Evolutionary conservation across 2,888 invertebrate species (phyloP).

Genomic region (Iselma pallidipennis): DNA sequence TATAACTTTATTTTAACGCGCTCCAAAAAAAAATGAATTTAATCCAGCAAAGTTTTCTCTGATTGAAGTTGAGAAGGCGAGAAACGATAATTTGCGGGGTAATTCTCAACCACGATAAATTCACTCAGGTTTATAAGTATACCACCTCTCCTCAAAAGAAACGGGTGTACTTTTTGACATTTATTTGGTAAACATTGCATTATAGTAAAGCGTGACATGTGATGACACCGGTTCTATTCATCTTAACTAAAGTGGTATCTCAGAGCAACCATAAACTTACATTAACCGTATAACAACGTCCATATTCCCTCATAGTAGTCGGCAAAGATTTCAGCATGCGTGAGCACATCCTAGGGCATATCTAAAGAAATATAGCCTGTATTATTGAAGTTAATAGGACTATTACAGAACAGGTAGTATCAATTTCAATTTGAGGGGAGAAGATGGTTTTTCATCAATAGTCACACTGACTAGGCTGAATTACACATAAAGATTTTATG

Average conservation of each 20-base stretch:
- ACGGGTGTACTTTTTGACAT: no score
- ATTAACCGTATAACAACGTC: conserved; percentile 39
- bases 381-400: conserved; percentile 23
- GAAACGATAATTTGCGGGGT: conserved; percentile 9
- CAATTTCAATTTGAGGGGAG: conserved; percentile 32
- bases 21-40: conserved; percentile 22
- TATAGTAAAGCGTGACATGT: conserved; percentile 41
- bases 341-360: conserved; percentile 15
- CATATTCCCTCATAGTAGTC: conserved; percentile 19
- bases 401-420: conserved; percentile 30
- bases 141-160: no score
- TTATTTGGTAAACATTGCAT: conserved; percentile 36
- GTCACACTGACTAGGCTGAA: conserved; percentile 22
- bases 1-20: conserved; percentile 20
- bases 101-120: conserved; percentile 18
- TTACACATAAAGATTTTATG: conserved; percentile 25
- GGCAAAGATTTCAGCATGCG: conserved; percentile 25
- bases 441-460: conserved; percentile 16
- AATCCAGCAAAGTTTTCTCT: conserved; percentile 11
- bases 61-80: conserved; percentile 10
- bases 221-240: conserved; percentile 37
- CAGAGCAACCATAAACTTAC: conserved; percentile 44
- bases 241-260: conserved; percentile 38
- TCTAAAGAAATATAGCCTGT: conserved; percentile 20
- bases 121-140: no score